phyloP scores from a whole-genome alignment of 2,797 vertebrate species.

The Delichon dasypus region DNA sequence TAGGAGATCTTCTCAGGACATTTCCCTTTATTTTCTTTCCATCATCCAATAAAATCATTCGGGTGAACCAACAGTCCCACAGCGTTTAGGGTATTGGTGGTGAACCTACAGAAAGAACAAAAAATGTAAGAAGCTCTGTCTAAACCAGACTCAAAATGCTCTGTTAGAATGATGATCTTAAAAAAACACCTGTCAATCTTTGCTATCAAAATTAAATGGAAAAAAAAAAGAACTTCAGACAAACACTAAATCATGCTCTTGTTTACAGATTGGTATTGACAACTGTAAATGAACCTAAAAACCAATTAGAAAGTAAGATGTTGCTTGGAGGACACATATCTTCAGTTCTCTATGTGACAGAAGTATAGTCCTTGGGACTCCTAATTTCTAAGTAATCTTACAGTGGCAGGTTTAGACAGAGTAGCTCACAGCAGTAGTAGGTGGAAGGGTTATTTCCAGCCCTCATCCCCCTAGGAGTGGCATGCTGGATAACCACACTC shows the following conservation, averaged over 20 bases:
- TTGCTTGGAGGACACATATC: not conserved
- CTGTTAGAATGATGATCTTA: not conserved
- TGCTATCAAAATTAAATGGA: not conserved
- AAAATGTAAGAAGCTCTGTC: rapidly evolving
- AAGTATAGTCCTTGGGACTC: not conserved
- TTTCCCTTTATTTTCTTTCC: not conserved
- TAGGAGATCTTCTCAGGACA: not conserved
- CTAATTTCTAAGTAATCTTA: not conserved
- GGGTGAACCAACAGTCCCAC: not conserved
- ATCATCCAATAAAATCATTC: not conserved
- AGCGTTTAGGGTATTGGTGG: not conserved
- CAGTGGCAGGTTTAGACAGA: not conserved
- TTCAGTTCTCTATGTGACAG: not conserved
- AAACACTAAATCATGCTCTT: not conserved
- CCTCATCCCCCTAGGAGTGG: not conserved
- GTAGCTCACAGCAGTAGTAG: not conserved
- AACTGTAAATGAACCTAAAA: not conserved
- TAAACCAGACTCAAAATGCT: not conserved
- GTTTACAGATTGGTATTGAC: not conserved
- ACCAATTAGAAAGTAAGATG: not conserved
- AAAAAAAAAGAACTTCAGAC: not conserved
- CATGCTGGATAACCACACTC: not conserved
- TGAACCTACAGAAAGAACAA: not conserved
- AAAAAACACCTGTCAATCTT: not conserved
- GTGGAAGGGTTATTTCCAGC: not conserved